Base-by-base conservation (phyloP, 2,888 invertebrate genomes). In the Dolichomitus sp. region DNA sequence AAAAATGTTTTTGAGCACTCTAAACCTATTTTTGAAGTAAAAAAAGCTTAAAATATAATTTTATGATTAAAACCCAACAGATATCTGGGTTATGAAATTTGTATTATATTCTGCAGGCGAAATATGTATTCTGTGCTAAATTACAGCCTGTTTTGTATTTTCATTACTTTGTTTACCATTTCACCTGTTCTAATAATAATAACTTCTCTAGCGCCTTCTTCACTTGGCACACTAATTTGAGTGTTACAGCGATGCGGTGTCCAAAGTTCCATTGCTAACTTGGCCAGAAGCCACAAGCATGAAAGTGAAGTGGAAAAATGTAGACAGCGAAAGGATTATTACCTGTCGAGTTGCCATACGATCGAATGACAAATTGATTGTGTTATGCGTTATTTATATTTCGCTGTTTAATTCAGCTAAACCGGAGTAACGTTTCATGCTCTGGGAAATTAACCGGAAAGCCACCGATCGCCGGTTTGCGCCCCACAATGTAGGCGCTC, bases 401-500 rank as follows among this genome's bases (percentile, higher is more conserved):
- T n/a, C 33, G 61, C 54, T 69, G 54, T 74, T 80, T 80, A 54
- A 80, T 80, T 80, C 68, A 52, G 19, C 50, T 27, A 30, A 57
- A 27, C 6, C 14, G 57, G 57, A 54, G 54, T 27, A 6, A 27
- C 57, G 17, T 17, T 37, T 59, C 59, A 68, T 73, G 72, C 54
- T 37, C 40, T 37, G 40, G 52, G 52, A 74, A 80, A 80, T 80
- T 69, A 80, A 74, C 61, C 68, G 69, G 61, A 59, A 68, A 74
- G 57, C 73, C 68, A 59, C 54, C 74, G 80, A 80, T 80, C 74
- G 68, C 61, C 42, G 69, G 61, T 69, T 74, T 74, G n/a, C 1
- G n/a, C 30, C 9, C 33, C 59, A n/a, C 33, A 4, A n/a, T 50
- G 17, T 59, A 19, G 74, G 80, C 68, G 69, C 68, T 33, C 19